Evolutionary conservation across 2,888 invertebrate genomes (phyloP).

Genomic region (Andrena haemorrhoa): DNA sequence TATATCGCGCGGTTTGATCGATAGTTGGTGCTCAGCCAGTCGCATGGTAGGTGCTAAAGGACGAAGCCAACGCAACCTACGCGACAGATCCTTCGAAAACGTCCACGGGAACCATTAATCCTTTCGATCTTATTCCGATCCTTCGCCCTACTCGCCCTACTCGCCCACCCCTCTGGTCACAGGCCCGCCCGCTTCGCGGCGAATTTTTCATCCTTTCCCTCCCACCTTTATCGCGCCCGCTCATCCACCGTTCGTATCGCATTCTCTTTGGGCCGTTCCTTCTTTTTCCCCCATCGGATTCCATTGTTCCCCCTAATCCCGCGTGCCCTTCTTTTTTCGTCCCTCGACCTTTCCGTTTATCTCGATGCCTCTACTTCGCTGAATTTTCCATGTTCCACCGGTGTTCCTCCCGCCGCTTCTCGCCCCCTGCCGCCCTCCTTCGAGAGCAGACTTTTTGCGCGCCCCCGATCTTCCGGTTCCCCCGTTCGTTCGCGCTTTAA

Average conservation of each 20-base stretch:
- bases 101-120: constrained; percentile 36
- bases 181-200: neutral
- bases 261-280: constrained; percentile 44
- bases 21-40: constrained; percentile 67
- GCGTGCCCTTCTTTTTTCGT: constrained; percentile 1
- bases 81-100: constrained; percentile 49
- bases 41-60: constrained; percentile 63
- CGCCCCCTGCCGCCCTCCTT: neutral
- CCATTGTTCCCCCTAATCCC: constrained; percentile 47
- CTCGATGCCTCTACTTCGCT: constrained; percentile 52
- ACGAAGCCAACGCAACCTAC: constrained; percentile 56
- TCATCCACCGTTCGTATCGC: constrained; percentile 28
- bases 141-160: constrained; percentile 1
- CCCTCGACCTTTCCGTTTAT: constrained; percentile 50
- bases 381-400: constrained; percentile 53
- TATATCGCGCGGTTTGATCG: constrained; percentile 64
- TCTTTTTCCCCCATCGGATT: constrained; percentile 8
- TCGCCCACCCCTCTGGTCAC: neutral
- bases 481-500: constrained; percentile 15
- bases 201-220: constrained; percentile 33
- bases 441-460: constrained; percentile 9
- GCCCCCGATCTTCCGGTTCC: constrained; percentile 11
- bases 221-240: neutral
- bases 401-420: constrained; percentile 13
- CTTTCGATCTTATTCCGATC: constrained; percentile 56